A percentile compares a stretch with the other conserved stretches of the same genome.
Conservation (phyloP, 2,113 vertebrate genomes). For the Brienomyrus brachyistius region DNA sequence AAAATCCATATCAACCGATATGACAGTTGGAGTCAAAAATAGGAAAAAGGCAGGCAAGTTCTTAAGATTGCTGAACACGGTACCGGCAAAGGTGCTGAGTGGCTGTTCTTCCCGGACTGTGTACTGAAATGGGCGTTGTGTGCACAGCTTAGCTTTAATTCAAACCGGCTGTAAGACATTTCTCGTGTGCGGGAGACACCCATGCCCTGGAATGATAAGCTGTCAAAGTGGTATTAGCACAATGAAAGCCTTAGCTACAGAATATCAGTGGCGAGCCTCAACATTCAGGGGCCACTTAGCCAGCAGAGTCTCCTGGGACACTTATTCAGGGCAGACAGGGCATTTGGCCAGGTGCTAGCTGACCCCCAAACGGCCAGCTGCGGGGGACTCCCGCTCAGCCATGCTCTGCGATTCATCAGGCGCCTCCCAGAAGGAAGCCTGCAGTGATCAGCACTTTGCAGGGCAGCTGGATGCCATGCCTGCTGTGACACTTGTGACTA, state of each 20-base stretch:
- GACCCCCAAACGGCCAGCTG: background rate
- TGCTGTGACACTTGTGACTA: background rate
- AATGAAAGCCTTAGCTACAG: background rate
- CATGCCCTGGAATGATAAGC: background rate
- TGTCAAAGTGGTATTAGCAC: background rate
- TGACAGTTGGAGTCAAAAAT: background rate
- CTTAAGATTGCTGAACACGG: background rate
- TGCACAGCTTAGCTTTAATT: background rate
- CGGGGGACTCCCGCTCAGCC: background rate
- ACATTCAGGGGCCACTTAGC: background rate
- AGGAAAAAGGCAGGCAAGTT: background rate
- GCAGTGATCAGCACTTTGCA: background rate
- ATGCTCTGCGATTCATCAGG: background rate
- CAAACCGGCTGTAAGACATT: background rate
- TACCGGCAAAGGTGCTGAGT: background rate
- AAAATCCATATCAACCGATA: background rate
- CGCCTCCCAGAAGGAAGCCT: background rate
- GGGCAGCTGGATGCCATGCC: background rate
- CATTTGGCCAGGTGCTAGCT: background rate
- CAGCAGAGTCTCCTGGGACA: background rate
- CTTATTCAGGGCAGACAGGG: background rate
- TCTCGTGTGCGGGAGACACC: background rate
- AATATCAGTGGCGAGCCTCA: background rate
- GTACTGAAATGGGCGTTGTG: background rate
- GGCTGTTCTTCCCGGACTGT: background rate